A percentile compares a stretch with the other conserved stretches of the same genome.
These are phyloP conservation scores for Campoletis raptor DNA, from an alignment of 2,888 invertebrate species.

Conservation along the genomic window DNA sequence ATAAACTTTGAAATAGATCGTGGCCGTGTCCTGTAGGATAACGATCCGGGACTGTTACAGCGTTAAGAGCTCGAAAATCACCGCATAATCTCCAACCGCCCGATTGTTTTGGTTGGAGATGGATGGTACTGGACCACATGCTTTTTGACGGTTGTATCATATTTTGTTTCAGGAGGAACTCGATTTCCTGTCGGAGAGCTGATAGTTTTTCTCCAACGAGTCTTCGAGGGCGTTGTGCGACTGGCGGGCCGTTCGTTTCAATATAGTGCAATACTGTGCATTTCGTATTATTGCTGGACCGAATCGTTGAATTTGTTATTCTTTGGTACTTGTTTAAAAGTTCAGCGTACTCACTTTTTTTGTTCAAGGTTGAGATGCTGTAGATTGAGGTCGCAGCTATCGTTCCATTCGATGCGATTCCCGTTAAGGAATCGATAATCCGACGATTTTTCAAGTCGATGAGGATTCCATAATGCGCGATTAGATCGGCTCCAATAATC, in stretches of 20 bases:
- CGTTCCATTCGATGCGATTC: background rate
- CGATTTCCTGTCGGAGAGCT: background rate
- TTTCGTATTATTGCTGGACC: too few species aligned
- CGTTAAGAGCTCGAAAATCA: background rate
- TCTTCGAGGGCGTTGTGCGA: background rate
- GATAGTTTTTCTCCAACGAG: background rate
- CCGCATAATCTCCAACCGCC: background rate
- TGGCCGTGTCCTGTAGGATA: background rate
- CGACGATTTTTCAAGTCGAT: conserved; percentile 74
- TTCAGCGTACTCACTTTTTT: too few species aligned
- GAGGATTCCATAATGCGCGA: conserved; percentile 76
- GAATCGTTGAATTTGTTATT: too few species aligned
- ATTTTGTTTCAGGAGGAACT: background rate
- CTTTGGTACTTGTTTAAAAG: too few species aligned
- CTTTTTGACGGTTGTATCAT: background rate
- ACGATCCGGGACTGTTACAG: background rate
- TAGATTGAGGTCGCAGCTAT: background rate
- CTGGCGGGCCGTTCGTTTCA: background rate
- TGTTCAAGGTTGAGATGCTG: too few species aligned
- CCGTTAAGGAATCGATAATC: conserved; percentile 69
- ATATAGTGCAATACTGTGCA: too few species aligned
- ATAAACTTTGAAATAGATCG: background rate
- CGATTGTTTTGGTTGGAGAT: background rate
- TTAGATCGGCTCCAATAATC: conserved; percentile 80
- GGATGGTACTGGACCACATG: background rate